These are phyloP conservation scores for Spea hammondii DNA, from an alignment of 2,797 vertebrate genomes.

Conservation along the genomic window DNA sequence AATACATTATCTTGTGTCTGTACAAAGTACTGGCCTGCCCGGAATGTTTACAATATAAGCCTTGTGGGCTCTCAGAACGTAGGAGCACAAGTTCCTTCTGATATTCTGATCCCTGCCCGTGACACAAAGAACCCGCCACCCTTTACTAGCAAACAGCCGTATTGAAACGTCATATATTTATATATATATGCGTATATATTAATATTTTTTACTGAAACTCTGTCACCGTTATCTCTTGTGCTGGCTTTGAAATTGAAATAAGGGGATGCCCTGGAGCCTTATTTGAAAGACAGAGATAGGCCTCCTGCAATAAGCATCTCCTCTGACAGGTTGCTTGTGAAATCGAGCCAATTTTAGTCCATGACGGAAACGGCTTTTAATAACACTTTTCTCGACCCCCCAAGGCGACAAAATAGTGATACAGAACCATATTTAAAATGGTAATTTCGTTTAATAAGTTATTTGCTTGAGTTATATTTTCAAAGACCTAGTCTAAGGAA, in stretches of 20 bases:
- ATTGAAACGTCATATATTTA: conserved; percentile 31
- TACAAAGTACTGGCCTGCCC: neutral
- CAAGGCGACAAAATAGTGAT: conserved; percentile 44
- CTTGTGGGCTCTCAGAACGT: too few species aligned
- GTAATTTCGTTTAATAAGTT: conserved; percentile 41
- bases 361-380: conserved; percentile 48
- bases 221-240: conserved; percentile 24
- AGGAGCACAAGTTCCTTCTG: neutral
- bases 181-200: neutral
- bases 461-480: conserved; percentile 35
- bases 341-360: conserved; percentile 54
- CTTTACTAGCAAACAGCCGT: conserved; percentile 24
- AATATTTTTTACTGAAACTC: conserved; percentile 12
- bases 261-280: conserved; percentile 53
- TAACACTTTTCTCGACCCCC: conserved; percentile 46
- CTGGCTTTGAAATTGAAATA: conserved; percentile 59
- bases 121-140: conserved; percentile 6
- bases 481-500: conserved; percentile 27
- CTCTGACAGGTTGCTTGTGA: conserved; percentile 53
- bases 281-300: conserved; percentile 48
- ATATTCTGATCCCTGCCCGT: conserved; percentile 10
- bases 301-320: conserved; percentile 47
- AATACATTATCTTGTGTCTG: neutral
- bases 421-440: conserved; percentile 55
- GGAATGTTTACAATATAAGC: neutral